Conservation (phyloP, 2,888 invertebrate genomes). For the Rhagophthalmus giganteus region DNA sequence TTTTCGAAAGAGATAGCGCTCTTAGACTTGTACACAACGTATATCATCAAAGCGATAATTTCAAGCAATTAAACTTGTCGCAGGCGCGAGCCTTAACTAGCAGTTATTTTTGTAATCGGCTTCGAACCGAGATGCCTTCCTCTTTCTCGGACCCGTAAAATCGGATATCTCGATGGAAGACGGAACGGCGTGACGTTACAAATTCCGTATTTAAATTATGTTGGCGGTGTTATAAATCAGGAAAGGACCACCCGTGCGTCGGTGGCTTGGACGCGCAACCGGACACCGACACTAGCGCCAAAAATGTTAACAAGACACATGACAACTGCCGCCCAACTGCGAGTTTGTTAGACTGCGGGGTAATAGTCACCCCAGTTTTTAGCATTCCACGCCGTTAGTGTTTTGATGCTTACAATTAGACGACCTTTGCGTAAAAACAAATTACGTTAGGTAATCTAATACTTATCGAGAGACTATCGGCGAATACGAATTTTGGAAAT, state of each 20-base stretch:
- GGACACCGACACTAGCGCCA: slow-evolving; percentile 56
- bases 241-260: slow-evolving; percentile 52
- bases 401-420: not conserved
- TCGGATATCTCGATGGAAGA: slow-evolving; percentile 6
- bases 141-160: slow-evolving; percentile 22
- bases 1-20: slow-evolving; percentile 4
- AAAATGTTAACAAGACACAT: slow-evolving; percentile 58
- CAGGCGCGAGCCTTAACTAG: slow-evolving; percentile 41
- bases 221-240: slow-evolving; percentile 55
- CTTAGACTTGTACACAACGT: slow-evolving; percentile 8
- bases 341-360: slow-evolving; percentile 31
- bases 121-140: slow-evolving; percentile 25
- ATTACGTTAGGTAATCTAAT: too few species aligned
- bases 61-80: slow-evolving; percentile 43
- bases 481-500: too few species aligned
- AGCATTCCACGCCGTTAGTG: not conserved
- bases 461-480: too few species aligned
- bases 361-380: slow-evolving; percentile 26
- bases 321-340: slow-evolving; percentile 49
- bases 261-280: slow-evolving; percentile 50
- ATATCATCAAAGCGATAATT: slow-evolving; percentile 40
- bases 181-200: slow-evolving; percentile 35
- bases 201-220: slow-evolving; percentile 53
- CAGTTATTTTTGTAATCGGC: slow-evolving; percentile 32
- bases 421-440: too few species aligned